These are phyloP conservation scores for Oryzaephilus surinamensis DNA, from an alignment of 1,140 invertebrate species.

Conservation along the genomic window DNA sequence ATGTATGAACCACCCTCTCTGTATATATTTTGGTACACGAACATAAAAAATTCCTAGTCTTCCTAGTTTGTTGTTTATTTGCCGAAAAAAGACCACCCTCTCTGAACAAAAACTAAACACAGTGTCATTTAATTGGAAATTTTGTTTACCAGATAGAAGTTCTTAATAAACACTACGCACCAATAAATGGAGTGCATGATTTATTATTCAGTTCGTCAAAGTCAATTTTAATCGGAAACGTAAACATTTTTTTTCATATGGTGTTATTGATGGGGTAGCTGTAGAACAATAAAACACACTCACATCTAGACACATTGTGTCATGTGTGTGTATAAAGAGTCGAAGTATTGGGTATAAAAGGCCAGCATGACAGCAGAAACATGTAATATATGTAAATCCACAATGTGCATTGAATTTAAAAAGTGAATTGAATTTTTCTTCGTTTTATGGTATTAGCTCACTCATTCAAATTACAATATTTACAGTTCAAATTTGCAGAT, in stretches of 20 bases:
- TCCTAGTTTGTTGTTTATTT: slow-evolving; percentile 6
- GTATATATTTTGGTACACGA: slow-evolving; percentile 11
- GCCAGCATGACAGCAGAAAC: not conserved
- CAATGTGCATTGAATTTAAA: slow-evolving; percentile 15
- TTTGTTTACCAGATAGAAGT: too few species aligned
- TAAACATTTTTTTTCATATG: not conserved
- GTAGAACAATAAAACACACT: too few species aligned
- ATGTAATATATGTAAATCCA: slow-evolving; percentile 9
- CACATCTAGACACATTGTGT: slow-evolving; percentile 1
- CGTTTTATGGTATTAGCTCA: slow-evolving; percentile 10
- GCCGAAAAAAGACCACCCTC: slow-evolving; percentile 1
- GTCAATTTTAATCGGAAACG: slow-evolving; percentile 1
- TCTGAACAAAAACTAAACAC: slow-evolving; percentile 2
- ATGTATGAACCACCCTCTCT: too few species aligned
- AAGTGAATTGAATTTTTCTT: slow-evolving; percentile 13
- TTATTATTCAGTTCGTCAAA: slow-evolving; percentile 5
- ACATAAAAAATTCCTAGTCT: slow-evolving; percentile 12
- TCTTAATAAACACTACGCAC: too few species aligned
- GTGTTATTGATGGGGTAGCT: too few species aligned
- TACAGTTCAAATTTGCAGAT: too few species aligned
- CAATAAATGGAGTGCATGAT: not conserved
- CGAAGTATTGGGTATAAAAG: too few species aligned
- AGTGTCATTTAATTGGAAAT: too few species aligned
- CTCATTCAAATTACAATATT: too few species aligned
- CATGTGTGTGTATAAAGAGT: not conserved